Conservation (phyloP, 2,113 vertebrate genomes). For the Cervus canadensis region DNA sequence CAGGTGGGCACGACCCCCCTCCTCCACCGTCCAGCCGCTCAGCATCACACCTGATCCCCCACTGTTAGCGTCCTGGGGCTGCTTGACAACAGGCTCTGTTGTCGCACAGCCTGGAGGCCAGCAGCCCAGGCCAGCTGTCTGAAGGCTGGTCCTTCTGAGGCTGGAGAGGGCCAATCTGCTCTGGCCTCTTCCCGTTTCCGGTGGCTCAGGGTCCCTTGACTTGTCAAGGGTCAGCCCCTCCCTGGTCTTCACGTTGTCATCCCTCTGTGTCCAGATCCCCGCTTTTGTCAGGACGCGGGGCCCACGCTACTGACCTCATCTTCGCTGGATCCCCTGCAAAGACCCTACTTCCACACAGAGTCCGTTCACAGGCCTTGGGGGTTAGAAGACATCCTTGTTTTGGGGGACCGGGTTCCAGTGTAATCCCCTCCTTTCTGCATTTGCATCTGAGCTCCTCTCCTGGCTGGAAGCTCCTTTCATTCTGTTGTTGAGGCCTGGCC, state of each 20-base stretch:
- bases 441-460: background rate
- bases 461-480: background rate
- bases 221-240: background rate
- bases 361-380: background rate
- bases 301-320: background rate
- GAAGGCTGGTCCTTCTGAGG: background rate
- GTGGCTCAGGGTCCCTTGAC: background rate
- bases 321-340: background rate
- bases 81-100: rapidly evolving
- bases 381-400: rapidly evolving
- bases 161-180: rapidly evolving
- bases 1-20: background rate
- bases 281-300: background rate
- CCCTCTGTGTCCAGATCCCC: background rate
- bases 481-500: rapidly evolving
- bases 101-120: background rate
- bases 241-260: background rate
- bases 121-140: background rate
- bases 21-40: rapidly evolving
- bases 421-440: rapidly evolving
- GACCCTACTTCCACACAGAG: background rate
- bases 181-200: background rate
- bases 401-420: background rate
- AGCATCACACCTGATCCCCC: background rate
- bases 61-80: background rate